Evolutionary conservation across 2,113 vertebrate species (phyloP), one percentile per base, ranked within the genome.

Genomic region (Campylorhamphus procurvoides): DNA sequence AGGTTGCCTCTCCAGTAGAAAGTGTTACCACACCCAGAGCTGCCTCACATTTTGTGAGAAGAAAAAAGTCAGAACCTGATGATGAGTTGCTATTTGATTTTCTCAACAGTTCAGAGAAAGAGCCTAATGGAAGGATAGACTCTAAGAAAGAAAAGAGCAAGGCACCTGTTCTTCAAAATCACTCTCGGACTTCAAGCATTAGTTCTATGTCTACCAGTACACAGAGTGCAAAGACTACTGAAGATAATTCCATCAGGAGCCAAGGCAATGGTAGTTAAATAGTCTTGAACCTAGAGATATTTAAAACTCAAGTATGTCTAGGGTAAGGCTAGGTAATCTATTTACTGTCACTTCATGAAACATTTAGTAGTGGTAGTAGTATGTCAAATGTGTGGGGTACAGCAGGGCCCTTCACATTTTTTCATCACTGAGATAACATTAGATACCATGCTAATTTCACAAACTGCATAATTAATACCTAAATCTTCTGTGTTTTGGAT

Each of bases 21-120:
- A 91, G 56, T 18, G 25, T 91, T 18, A 97, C 97, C 73, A 74
- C 96, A 31, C 55, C 97, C 66, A 99, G 98, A 97, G 91, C 97
- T 60, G 98, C 98, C 2, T 98, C 98, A 17, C 98, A 98, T 87
- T 99, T 99, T 93, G 98, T 99, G 79, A 98, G 99, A 96, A 98
- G 98, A 77, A 99, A 98, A 97, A 99, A 99, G 89, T 98, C 98
- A 16, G 99, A 99, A 84, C 98, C 99, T 74, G 98, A 99, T n/a
- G 99, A 99, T 67, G 99, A 99, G 85, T 97, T 99, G 89, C 98
- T 99, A 0, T 99, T 99, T 98, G 98, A 99, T 97, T 99, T 99
- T 97, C 98, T 99, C 77, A 99, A 99, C 96, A 99, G 99, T 95
- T 98, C 99, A 0, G 99, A 99, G 66, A 99, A 99, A 53, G 98